phyloP scores from a whole-genome alignment of 1,140 invertebrate genomes.

The Platorchestia sp. region DNA sequence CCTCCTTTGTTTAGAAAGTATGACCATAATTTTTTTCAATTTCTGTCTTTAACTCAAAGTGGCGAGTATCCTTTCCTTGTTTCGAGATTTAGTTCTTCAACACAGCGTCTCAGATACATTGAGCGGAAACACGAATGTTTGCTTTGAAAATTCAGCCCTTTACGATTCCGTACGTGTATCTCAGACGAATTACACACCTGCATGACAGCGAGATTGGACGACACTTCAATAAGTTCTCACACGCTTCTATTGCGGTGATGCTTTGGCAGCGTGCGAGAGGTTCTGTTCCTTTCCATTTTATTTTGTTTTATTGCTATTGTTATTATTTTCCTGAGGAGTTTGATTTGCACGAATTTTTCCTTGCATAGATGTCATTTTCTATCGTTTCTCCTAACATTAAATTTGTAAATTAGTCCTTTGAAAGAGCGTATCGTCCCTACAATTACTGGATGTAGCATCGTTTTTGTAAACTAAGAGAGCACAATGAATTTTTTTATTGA shows the following conservation, averaged over 20 bases:
- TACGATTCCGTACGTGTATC: neutral
- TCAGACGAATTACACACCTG: neutral
- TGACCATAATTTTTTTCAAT: too few relatives aligned
- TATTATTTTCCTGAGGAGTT: neutral
- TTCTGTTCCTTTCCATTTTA: neutral
- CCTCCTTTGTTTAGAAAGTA: too few relatives aligned
- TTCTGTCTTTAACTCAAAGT: too few relatives aligned
- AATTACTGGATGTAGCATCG: neutral
- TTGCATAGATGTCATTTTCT: neutral
- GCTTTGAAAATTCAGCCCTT: neutral
- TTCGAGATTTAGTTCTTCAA: too few relatives aligned
- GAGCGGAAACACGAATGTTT: neutral
- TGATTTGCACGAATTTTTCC: neutral
- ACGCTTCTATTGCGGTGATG: neutral
- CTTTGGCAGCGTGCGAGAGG: neutral
- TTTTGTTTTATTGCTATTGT: neutral
- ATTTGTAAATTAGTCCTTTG: neutral
- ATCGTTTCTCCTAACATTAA: neutral
- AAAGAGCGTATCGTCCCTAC: neutral
- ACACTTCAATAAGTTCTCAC: neutral
- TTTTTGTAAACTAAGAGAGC: neutral
- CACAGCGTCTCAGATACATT: neutral
- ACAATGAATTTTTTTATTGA: neutral
- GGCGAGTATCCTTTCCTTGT: too few relatives aligned
- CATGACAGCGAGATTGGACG: neutral